Evolutionary conservation across 2,113 vertebrate genomes (phyloP).

Genomic region (Elephas maximus): DNA sequence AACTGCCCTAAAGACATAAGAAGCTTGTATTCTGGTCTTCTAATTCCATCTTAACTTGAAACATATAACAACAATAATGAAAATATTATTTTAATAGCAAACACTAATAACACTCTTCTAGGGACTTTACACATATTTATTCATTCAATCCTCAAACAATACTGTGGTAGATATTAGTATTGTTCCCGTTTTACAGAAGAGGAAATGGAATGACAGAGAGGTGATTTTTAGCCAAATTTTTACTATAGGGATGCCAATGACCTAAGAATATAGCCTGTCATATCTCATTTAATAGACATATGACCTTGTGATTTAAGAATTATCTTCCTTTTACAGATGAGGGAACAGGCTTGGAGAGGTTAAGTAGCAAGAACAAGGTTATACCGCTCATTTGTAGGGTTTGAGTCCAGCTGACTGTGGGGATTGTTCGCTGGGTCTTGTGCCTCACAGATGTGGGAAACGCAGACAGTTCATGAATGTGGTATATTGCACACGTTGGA

Average conservation of each 20-base stretch:
- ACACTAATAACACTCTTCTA: background rate
- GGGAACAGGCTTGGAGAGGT: background rate
- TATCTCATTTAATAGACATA: background rate
- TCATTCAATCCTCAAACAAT: background rate
- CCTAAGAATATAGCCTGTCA: background rate
- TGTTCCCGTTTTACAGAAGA: background rate
- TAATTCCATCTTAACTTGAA: background rate
- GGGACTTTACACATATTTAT: background rate
- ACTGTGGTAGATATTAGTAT: background rate
- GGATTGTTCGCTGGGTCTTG: background rate
- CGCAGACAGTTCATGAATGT: background rate
- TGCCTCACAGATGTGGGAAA: background rate
- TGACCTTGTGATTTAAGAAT: background rate
- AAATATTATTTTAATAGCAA: background rate
- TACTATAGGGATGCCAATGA: no score
- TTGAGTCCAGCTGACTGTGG: background rate
- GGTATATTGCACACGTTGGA: background rate
- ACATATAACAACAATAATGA: background rate
- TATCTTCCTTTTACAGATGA: background rate
- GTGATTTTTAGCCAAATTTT: background rate
- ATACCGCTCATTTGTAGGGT: background rate
- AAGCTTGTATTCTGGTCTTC: background rate
- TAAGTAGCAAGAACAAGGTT: background rate
- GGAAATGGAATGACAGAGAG: no score
- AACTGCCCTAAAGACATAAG: background rate